A percentile compares a stretch with the other conserved stretches of the same genome.
These are phyloP conservation scores for Chiloscyllium plagiosum DNA, from an alignment of 2,113 vertebrate species.

Conservation along the genomic window DNA sequence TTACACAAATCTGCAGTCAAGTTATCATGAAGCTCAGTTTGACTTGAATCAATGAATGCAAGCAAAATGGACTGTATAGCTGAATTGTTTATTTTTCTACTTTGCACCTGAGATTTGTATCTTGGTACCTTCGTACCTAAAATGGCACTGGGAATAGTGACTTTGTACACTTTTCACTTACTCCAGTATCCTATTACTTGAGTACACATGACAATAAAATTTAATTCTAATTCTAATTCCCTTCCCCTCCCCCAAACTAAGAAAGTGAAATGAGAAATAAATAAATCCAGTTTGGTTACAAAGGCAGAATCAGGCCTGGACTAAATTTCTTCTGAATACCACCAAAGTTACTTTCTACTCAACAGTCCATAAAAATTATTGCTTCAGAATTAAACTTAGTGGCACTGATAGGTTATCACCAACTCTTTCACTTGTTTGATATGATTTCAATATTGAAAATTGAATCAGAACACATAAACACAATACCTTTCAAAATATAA, in stretches of 20 bases:
- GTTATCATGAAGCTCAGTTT: not conserved
- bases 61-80: not conserved
- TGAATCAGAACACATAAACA: not conserved
- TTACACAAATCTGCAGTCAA: not conserved
- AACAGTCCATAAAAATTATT: not conserved
- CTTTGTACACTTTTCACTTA: too few relatives aligned
- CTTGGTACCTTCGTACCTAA: too few relatives aligned
- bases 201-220: too few relatives aligned
- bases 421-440: not conserved
- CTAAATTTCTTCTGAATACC: not conserved
- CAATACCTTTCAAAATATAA: not conserved
- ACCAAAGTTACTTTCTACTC: not conserved
- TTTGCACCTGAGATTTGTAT: too few relatives aligned
- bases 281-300: not conserved
- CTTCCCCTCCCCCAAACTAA: not conserved
- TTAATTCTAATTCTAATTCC: too few relatives aligned
- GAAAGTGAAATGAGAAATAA: not conserved
- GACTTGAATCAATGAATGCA: not conserved
- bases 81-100: too few relatives aligned
- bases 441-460: not conserved
- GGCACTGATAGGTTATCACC: not conserved
- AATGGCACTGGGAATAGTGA: too few relatives aligned
- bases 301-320: not conserved
- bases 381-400: not conserved
- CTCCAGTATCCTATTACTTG: too few relatives aligned